Evolutionary conservation across 2,888 invertebrate species (phyloP).

Genomic region (Spilarctia lutea): DNA sequence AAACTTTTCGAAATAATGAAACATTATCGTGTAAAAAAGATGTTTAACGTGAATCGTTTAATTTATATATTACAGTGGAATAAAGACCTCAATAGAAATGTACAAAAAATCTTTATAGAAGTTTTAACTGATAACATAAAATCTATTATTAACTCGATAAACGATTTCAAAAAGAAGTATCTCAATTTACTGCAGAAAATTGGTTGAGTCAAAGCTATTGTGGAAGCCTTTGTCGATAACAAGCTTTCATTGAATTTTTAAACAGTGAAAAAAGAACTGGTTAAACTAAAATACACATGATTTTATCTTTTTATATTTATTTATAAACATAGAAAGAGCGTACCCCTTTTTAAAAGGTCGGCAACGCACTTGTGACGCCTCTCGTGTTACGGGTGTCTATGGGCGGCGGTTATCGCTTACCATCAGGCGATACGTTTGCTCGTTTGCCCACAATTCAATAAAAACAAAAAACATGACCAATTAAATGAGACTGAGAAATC

Average conservation of each 20-base stretch:
- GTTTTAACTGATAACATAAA: neutral
- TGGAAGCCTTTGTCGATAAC: constrained; percentile 21
- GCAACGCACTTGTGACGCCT: too few relatives aligned
- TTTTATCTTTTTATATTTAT: neutral
- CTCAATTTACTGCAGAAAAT: constrained; percentile 30
- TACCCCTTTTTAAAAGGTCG: too few relatives aligned
- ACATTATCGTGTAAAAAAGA: neutral
- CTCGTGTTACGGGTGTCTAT: too few relatives aligned
- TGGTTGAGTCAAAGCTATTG: constrained; percentile 24
- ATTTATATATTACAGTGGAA: neutral
- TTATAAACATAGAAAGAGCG: too few relatives aligned
- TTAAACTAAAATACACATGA: neutral
- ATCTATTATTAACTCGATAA: constrained; percentile 5
- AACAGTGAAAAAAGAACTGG: constrained; percentile 6
- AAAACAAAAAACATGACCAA: too few relatives aligned
- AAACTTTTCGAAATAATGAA: neutral
- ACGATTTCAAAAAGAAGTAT: constrained; percentile 20
- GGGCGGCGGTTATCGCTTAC: too few relatives aligned
- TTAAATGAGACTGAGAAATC: neutral
- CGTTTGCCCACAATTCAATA: too few relatives aligned
- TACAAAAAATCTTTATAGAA: neutral
- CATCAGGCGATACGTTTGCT: too few relatives aligned
- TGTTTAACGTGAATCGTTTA: neutral
- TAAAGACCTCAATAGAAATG: neutral
- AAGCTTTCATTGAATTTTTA: constrained; percentile 15